Percentiles rank a stretch among this genome's conserved stretches.
These are phyloP conservation scores for Pelmatolapia mariae DNA, from an alignment of 2,113 vertebrate species.

Conservation along the genomic window DNA sequence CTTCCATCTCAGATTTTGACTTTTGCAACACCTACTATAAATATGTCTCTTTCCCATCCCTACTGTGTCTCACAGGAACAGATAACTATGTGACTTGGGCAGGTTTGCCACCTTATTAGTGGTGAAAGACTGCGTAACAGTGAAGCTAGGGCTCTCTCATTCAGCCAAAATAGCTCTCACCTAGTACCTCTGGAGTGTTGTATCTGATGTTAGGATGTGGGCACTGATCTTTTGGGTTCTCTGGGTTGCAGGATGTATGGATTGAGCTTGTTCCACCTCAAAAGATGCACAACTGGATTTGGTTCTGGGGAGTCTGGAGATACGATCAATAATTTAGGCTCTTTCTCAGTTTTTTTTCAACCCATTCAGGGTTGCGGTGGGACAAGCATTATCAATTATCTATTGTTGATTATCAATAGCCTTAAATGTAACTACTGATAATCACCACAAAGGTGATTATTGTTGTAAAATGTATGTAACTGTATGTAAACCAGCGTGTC, in stretches of 20 bases:
- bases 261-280: not conserved
- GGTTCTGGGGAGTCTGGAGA: not conserved
- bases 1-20: not conserved
- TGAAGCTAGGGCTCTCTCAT: not conserved
- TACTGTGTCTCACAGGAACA: not conserved
- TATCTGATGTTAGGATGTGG: not conserved
- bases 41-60: not conserved
- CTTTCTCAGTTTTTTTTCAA: not conserved
- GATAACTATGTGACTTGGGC: not conserved
- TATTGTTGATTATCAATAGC: not conserved
- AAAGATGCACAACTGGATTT: not conserved
- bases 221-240: not conserved
- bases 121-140: not conserved
- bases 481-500: not conserved
- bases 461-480: not conserved
- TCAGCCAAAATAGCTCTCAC: not conserved
- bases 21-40: not conserved
- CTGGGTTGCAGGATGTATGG: not conserved
- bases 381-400: no score
- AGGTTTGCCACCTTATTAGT: not conserved
- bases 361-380: not conserved
- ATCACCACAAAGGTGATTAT: not conserved
- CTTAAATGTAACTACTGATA: not conserved
- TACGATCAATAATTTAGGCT: not conserved
- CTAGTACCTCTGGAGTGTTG: not conserved